Conservation (phyloP, 2,888 invertebrate species). For the Acronicta leporina region DNA sequence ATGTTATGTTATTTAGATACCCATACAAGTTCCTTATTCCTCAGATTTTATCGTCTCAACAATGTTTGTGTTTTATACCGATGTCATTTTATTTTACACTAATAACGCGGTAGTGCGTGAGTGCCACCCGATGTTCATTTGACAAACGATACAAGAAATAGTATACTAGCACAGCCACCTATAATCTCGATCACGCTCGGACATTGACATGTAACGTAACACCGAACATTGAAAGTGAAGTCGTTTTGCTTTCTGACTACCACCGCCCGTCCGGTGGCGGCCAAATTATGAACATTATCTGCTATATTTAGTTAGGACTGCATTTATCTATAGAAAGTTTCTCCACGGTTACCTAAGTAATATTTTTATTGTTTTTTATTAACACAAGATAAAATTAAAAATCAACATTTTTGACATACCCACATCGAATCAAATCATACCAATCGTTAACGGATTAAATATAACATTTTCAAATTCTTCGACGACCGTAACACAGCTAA, state of each 20-base stretch:
- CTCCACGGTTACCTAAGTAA: slow-evolving; percentile 17
- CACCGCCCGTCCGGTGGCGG: slow-evolving; percentile 51
- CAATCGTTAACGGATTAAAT: no score
- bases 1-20: no score
- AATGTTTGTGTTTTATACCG: no score
- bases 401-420: no score
- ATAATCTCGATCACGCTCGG: slow-evolving; percentile 58
- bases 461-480: no score
- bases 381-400: no score
- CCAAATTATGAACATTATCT: slow-evolving; percentile 70
- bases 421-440: no score
- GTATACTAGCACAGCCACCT: slow-evolving; percentile 23
- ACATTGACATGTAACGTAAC: slow-evolving; percentile 70
- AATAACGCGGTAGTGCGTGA: background rate
- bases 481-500: no score
- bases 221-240: slow-evolving; percentile 75
- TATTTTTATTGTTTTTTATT: no score
- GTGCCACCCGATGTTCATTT: background rate
- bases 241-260: slow-evolving; percentile 84
- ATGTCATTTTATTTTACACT: no score
- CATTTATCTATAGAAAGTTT: slow-evolving; percentile 68
- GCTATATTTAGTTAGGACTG: slow-evolving; percentile 49
- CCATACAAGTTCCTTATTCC: no score
- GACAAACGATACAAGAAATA: background rate
- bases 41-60: no score